phyloP scores from a whole-genome alignment of 1,140 invertebrate species.

The Listronotus bonariensis region DNA sequence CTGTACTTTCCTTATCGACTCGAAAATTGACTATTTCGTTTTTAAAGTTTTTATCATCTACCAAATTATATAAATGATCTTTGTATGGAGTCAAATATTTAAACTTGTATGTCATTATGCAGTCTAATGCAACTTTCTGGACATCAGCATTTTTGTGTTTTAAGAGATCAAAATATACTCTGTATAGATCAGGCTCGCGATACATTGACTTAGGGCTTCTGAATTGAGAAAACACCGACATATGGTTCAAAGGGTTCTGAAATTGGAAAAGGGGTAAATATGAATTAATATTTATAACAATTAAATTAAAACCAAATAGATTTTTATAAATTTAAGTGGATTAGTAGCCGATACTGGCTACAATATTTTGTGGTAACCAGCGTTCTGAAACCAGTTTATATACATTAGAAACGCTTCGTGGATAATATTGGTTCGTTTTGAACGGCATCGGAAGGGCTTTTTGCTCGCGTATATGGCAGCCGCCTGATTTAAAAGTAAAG shows the following conservation, averaged over 20 bases:
- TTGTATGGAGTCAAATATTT: conserved; percentile 78
- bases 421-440: no score
- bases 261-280: conserved; percentile 28
- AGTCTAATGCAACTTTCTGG: conserved; percentile 84
- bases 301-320: no score
- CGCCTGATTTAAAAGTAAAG: no score
- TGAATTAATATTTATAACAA: no score
- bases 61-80: conserved; percentile 73
- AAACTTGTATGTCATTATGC: conserved; percentile 81
- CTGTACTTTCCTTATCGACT: conserved; percentile 70
- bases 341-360: no score
- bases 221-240: conserved; percentile 79
- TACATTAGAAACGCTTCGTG: no score
- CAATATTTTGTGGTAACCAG: no score
- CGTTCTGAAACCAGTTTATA: no score
- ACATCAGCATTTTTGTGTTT: conserved; percentile 75
- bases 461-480: no score
- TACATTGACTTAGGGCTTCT: conserved; percentile 80
- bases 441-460: no score
- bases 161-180: conserved; percentile 79
- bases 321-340: no score
- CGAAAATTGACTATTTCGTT: conserved; percentile 80
- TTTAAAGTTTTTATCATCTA: conserved; percentile 88
- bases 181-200: conserved; percentile 73
- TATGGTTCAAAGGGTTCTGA: conserved; percentile 72